Percentiles rank a stretch among this genome's conserved stretches.
Evolutionary conservation across 2,888 invertebrate genomes (phyloP).

Genomic region (Tenodera sinensis): DNA sequence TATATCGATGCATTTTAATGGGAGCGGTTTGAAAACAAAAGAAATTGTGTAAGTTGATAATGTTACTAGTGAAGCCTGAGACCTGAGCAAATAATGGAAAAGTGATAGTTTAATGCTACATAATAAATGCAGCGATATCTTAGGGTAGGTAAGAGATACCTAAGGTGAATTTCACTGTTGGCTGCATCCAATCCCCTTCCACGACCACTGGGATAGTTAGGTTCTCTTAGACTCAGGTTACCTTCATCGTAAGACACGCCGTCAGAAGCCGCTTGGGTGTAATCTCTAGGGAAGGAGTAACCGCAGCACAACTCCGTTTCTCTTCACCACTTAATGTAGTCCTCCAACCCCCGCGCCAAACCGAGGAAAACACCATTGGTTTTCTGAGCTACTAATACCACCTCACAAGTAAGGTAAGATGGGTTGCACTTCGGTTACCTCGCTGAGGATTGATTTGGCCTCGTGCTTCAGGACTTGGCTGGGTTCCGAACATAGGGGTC

Average conservation of each 20-base stretch:
- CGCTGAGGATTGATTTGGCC: background rate
- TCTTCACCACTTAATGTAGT: background rate
- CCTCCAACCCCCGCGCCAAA: background rate
- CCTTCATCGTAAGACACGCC: background rate
- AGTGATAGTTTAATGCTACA: too few species aligned
- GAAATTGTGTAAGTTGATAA: too few species aligned
- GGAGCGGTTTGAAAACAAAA: too few species aligned
- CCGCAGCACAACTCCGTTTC: background rate
- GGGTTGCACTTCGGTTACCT: background rate
- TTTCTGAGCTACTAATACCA: background rate
- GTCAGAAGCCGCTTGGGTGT: background rate
- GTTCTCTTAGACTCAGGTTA: background rate
- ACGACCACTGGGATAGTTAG: background rate
- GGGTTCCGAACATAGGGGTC: background rate
- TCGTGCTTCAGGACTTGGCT: background rate
- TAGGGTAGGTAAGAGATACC: too few species aligned
- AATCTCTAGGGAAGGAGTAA: background rate
- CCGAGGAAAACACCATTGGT: background rate
- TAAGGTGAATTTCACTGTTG: background rate
- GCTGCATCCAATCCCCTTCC: background rate
- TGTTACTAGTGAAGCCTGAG: too few species aligned
- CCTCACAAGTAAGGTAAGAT: background rate
- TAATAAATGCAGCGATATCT: too few species aligned
- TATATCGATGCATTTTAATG: too few species aligned
- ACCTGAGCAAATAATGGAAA: too few species aligned